A percentile compares a stretch with the other conserved stretches of the same genome.
Evolutionary conservation across 30 jellyfish, hydroid and myxozoan species (phyloP).

Genomic region (Cassiopea andromeda): DNA sequence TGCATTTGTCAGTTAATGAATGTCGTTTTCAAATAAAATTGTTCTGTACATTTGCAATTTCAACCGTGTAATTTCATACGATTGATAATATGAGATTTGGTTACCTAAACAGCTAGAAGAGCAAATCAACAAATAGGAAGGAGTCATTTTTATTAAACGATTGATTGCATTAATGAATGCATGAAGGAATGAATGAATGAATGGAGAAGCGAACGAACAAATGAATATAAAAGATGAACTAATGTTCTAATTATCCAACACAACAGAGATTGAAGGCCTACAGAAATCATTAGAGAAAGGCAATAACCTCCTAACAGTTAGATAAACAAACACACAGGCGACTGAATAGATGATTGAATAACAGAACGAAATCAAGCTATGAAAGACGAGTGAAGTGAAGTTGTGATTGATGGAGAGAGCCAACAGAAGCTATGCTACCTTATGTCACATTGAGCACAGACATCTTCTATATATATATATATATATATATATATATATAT

Average conservation of each 20-base stretch:
- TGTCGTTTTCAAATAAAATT: neutral
- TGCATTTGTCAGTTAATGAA: conserved; percentile 34
- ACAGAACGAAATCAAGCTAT: neutral
- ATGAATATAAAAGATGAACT: neutral
- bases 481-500: no score
- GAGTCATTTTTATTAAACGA: no score
- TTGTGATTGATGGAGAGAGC: neutral
- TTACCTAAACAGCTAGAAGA: neutral
- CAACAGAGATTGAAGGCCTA: neutral
- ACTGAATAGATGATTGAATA: neutral
- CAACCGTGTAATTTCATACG: neutral
- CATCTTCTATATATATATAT: no score
- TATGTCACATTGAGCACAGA: no score
- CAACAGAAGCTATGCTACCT: neutral
- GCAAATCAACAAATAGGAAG: neutral
- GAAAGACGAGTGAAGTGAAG: neutral
- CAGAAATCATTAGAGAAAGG: neutral
- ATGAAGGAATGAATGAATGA: conserved; percentile 9
- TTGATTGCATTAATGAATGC: neutral
- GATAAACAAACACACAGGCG: neutral
- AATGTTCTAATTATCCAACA: neutral
- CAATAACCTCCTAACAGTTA: neutral
- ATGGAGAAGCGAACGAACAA: neutral
- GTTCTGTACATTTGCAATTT: neutral
- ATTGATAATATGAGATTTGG: neutral